Percentiles rank a stretch among this genome's conserved stretches.
These are phyloP conservation scores for Notiomystis cincta DNA, from an alignment of 2,113 vertebrate species.

Conservation along the genomic window DNA sequence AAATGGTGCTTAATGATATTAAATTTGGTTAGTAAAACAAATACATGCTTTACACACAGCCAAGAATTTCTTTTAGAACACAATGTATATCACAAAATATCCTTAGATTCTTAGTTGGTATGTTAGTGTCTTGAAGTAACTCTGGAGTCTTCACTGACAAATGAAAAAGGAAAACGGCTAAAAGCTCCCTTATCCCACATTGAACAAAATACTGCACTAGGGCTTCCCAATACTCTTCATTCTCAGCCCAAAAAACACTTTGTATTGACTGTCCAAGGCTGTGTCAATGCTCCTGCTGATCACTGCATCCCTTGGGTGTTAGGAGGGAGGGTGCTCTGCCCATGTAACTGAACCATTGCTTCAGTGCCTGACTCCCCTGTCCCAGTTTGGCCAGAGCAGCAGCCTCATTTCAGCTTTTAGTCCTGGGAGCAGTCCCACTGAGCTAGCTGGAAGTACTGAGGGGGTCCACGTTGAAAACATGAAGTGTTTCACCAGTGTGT, in stretches of 20 bases:
- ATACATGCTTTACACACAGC: not conserved
- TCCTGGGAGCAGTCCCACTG: not conserved
- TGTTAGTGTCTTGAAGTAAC: not conserved
- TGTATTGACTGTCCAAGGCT: not conserved
- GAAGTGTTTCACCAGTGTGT: not conserved
- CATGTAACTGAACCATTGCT: accelerated
- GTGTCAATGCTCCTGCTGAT: not conserved
- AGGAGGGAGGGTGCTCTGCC: not conserved
- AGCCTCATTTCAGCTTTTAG: not conserved
- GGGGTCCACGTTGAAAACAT: not conserved
- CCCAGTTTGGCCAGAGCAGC: not conserved
- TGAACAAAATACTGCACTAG: not conserved
- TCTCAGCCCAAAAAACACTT: not conserved
- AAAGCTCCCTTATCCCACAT: not conserved
- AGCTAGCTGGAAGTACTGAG: not conserved
- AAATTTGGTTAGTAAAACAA: not conserved
- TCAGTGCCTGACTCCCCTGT: accelerated
- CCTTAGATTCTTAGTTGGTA: not conserved
- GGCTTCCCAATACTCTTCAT: not conserved
- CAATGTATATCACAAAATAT: not conserved
- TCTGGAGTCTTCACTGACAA: not conserved
- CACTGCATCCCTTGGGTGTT: not conserved
- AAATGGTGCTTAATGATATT: not conserved
- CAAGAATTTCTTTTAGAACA: not conserved
- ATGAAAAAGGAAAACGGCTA: not conserved